phyloP scores from a whole-genome alignment of 1,140 invertebrate genomes.

The Lordiphosa stackelbergi region DNA sequence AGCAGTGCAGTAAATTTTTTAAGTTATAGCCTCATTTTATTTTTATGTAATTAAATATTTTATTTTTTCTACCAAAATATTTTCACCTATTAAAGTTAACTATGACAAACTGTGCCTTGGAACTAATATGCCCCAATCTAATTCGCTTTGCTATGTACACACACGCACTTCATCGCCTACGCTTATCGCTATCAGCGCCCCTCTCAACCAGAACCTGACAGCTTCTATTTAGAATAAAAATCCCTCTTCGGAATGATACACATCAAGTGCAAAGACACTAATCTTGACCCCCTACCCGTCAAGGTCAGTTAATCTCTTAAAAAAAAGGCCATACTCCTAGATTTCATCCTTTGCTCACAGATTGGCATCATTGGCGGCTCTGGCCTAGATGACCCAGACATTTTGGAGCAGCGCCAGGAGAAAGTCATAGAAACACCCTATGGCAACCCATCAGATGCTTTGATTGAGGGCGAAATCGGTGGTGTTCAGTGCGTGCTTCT shows the following conservation, averaged over 20 bases:
- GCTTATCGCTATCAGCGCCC: constrained; percentile 63
- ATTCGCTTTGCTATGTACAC: constrained; percentile 33
- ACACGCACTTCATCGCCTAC: constrained; percentile 27
- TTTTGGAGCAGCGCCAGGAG: constrained; percentile 85
- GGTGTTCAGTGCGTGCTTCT: constrained; percentile 85
- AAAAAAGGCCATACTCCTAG: not conserved
- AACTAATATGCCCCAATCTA: constrained; percentile 31
- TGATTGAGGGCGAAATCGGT: constrained; percentile 87
- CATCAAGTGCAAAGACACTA: constrained; percentile 66
- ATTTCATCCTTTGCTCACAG: constrained; percentile 77
- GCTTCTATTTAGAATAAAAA: not conserved
- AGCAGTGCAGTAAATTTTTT: no score
- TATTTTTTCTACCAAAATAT: not conserved
- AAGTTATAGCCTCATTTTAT: no score
- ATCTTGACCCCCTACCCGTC: constrained; percentile 63
- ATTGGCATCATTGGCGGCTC: constrained; percentile 97
- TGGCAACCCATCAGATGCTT: constrained; percentile 89
- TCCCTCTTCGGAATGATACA: constrained; percentile 43
- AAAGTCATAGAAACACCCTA: constrained; percentile 86
- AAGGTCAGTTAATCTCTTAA: constrained; percentile 42
- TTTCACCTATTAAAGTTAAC: no score
- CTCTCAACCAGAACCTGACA: constrained; percentile 25
- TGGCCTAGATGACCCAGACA: constrained; percentile 91
- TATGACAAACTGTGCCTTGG: no score
- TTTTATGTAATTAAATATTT: not conserved